These are phyloP conservation scores for Cremastinae sp. DNA, from an alignment of 2,888 invertebrate species.

Conservation along the genomic window DNA sequence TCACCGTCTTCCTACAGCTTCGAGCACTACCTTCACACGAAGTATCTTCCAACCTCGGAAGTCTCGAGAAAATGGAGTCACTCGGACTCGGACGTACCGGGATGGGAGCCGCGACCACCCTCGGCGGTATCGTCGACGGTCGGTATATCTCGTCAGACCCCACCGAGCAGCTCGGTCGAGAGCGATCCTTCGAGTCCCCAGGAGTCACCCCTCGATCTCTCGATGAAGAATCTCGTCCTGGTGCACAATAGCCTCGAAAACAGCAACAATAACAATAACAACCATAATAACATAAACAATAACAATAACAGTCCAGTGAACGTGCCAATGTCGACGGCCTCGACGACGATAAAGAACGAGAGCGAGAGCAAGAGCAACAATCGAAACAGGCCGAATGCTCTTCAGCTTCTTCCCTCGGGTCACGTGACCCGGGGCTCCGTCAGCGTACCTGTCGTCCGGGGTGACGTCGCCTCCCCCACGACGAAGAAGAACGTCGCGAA, in stretches of 20 bases:
- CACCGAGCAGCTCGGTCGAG: constrained; percentile 80
- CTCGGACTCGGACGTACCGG: constrained; percentile 85
- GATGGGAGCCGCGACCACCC: constrained; percentile 72
- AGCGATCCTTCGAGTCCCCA: constrained; percentile 84
- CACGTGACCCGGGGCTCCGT: constrained; percentile 83
- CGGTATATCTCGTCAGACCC: constrained; percentile 64
- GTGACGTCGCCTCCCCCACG: constrained; percentile 89
- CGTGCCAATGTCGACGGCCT: constrained; percentile 60
- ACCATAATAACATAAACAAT: constrained; percentile 43
- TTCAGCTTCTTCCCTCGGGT: constrained; percentile 82
- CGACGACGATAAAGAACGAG: constrained; percentile 51
- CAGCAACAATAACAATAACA: constrained; percentile 51
- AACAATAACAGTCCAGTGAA: constrained; percentile 19
- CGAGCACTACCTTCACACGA: constrained; percentile 84
- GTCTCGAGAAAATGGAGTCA: constrained; percentile 84
- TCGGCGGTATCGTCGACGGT: constrained; percentile 76
- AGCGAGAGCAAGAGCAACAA: constrained; percentile 17
- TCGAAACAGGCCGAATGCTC: constrained; percentile 68
- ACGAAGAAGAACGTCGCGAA: constrained; percentile 89
- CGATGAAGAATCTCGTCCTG: constrained; percentile 84
- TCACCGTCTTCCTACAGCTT: constrained; percentile 83
- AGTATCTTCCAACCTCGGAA: constrained; percentile 85
- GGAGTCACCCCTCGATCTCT: constrained; percentile 92
- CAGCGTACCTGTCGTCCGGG: constrained; percentile 88
- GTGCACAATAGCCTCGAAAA: constrained; percentile 53